phyloP scores from a whole-genome alignment of 35 echinoderm and acorn worm genomes.

The Lytechinus pictus region DNA sequence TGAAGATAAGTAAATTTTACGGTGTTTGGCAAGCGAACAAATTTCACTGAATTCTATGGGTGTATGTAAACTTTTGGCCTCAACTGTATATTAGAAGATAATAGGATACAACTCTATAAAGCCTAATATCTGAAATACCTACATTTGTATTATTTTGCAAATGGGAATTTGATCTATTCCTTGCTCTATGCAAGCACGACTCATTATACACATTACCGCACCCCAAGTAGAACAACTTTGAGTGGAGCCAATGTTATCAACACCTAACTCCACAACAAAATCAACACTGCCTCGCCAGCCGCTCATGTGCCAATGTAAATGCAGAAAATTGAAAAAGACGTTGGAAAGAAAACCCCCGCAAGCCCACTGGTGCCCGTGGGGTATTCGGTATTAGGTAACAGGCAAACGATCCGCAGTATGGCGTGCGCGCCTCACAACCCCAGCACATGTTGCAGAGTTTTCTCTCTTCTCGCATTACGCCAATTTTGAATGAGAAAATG shows the following conservation, averaged over 20 bases:
- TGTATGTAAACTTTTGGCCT: too few species aligned
- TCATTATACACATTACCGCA: background rate
- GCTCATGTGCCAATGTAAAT: background rate
- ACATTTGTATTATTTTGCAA: too few species aligned
- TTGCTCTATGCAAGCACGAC: background rate
- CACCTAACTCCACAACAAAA: background rate
- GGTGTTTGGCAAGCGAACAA: too few species aligned
- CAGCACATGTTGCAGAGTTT: background rate
- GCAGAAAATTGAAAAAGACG: constrained; percentile 12
- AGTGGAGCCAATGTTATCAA: background rate
- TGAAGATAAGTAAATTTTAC: too few species aligned
- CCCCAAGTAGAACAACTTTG: background rate
- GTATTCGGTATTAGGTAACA: background rate
- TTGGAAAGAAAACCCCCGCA: background rate
- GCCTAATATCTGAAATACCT: too few species aligned
- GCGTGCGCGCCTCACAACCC: background rate
- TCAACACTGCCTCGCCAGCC: background rate
- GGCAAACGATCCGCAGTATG: background rate
- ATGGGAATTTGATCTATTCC: too few species aligned
- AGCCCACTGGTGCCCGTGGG: background rate
- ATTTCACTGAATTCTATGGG: too few species aligned
- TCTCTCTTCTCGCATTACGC: background rate
- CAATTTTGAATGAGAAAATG: background rate
- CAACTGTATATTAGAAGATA: too few species aligned
- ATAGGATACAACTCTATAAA: too few species aligned